A percentile compares a stretch with the other conserved stretches of the same genome.
Evolutionary conservation across 2,888 invertebrate genomes (phyloP).

Genomic region (Pachydiplax longipennis): DNA sequence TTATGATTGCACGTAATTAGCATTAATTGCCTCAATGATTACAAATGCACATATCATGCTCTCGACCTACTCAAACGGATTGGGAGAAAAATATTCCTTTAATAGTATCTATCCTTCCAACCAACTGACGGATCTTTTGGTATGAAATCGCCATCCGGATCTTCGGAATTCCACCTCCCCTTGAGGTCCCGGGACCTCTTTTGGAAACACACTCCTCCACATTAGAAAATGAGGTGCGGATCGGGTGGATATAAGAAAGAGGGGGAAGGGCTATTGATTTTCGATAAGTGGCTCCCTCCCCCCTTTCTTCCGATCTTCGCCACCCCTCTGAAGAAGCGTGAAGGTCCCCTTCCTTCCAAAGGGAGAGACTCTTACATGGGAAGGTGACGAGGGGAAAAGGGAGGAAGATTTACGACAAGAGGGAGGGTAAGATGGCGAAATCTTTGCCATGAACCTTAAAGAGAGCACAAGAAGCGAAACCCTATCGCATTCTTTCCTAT

Average conservation of each 20-base stretch:
- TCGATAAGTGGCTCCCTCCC: conserved; percentile 49
- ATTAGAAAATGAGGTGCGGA: neutral
- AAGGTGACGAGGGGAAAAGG: neutral
- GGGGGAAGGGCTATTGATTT: conserved; percentile 49
- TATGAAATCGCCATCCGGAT: too few relatives aligned
- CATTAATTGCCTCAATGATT: too few relatives aligned
- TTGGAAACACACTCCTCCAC: neutral
- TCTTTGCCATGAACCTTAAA: neutral
- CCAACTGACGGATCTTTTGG: neutral
- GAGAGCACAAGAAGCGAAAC: neutral
- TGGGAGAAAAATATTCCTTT: neutral
- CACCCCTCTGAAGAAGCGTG: neutral
- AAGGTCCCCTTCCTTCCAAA: neutral
- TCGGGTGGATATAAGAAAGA: neutral
- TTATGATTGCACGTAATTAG: too few relatives aligned
- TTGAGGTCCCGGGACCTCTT: neutral
- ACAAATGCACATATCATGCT: too few relatives aligned
- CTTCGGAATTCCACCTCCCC: neutral
- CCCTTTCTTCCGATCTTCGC: conserved; percentile 27
- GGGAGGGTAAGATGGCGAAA: neutral
- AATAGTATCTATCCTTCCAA: neutral
- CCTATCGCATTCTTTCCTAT: neutral
- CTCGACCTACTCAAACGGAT: too few relatives aligned
- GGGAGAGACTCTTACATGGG: neutral
- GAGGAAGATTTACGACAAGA: conserved; percentile 11